Evolutionary conservation across 2,888 invertebrate genomes (phyloP).

Genomic region (Rotaria socialis): DNA sequence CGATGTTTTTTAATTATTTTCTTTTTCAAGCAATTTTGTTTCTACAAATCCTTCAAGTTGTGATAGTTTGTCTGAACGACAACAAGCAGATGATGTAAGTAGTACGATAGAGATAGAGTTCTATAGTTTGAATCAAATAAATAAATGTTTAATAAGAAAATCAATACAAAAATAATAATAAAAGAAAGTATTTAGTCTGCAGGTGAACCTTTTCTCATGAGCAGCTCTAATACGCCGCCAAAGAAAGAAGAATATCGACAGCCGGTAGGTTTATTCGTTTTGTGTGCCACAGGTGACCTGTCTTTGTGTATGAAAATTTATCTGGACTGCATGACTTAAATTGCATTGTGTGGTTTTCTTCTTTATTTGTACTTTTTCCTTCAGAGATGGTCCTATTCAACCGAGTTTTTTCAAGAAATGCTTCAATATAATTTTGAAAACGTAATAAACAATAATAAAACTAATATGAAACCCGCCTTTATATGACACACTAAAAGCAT

Average conservation of each 20-base stretch:
- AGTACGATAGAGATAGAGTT: background rate
- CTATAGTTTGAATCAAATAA: no score
- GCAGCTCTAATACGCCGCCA: background rate
- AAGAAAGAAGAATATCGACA: background rate
- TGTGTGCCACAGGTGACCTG: background rate
- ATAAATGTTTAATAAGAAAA: background rate
- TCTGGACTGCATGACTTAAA: background rate
- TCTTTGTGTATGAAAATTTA: background rate
- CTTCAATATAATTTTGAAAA: background rate
- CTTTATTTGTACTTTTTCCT: background rate
- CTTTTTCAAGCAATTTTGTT: background rate
- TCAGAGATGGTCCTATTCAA: background rate
- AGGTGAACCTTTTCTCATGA: slow-evolving; percentile 10
- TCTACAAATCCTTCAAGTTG: background rate
- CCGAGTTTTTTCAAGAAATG: background rate
- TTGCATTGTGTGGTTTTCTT: background rate
- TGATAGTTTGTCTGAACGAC: background rate
- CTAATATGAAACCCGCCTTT: no score
- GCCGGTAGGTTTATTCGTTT: background rate
- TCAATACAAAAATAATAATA: background rate
- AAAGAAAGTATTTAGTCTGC: slow-evolving; percentile 7
- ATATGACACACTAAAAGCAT: no score
- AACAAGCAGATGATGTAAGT: background rate
- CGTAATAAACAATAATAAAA: background rate
- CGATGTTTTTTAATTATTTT: background rate